Base-by-base conservation (phyloP, 2,888 invertebrate genomes). In the Tipula unca region DNA sequence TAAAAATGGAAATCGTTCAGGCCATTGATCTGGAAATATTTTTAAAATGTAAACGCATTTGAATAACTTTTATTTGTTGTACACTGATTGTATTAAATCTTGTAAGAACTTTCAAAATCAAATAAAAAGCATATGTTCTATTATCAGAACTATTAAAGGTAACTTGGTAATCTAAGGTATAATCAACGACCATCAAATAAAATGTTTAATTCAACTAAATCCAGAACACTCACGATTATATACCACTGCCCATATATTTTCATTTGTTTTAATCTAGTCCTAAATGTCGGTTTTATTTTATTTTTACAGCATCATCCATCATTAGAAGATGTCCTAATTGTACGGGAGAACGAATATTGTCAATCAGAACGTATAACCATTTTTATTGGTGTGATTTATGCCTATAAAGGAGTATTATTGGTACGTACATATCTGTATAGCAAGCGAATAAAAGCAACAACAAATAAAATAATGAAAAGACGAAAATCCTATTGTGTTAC, bases 341-440 rank as follows among this genome's bases (percentile, higher is more conserved):
- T 97, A 86, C 98, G 98, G 83, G 97, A 97, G 89, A 97, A 99
- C 89, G 99, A 99, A 90, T 99, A 97, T 90, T 99, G 99, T 90
- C 96, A 97, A 89, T 98, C 98, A 86, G 95, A 96, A 88, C 93
- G 96, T 88, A 98, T 99, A 95, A 97, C 97, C 17, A 96, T 98
- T 87, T 99, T 99, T 91, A 95, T 99, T 86, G 97, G 97, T 85
- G 94, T 96, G 87, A 97, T 99, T 88, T 99, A 99, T 91, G 98
- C 97, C n/a, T 99, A 99, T 90, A 99, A 99, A 91, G 99, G 99
- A 86, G 92, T 99, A 84, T 92, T 99, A 36, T 94, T 99, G 96
- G 99, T 99, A 91, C 92, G 92, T 83, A 83, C 8, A 4, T 32
- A 32, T 3, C 8, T 83, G 14, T 20, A 8, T 69, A 10, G 4